Evolutionary conservation across 1,140 invertebrate species (phyloP), one percentile per base, ranked within the genome.

Genomic region (Drosophila sp.): DNA sequence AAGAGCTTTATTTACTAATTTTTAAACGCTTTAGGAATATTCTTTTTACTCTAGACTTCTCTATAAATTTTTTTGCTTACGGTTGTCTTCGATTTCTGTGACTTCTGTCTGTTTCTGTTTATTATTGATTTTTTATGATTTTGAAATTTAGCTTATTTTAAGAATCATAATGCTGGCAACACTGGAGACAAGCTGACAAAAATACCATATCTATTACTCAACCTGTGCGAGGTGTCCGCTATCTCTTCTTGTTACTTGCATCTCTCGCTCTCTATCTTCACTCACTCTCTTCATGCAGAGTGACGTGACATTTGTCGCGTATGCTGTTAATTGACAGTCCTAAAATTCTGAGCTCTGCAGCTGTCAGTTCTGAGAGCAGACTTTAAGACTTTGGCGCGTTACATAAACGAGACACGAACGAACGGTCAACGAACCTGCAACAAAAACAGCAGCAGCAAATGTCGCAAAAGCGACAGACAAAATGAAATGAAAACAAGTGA

Each of bases 291-390:
- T 57, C 16, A 36, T 27, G 48, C 56, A 46, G 69, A 66, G 21
- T 21, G 69, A 76, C 69, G 73, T 76, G 73, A 72, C 73, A 62
- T 58, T 76, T 66, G 69, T 66, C 69, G 69, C 69, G 73, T 72
- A 54, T 53, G 43, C 67, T 70, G 66, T 40, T 70, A 74, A 74
- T 70, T 70, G 65, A 70, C 66, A 59, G 66, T 25, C 53, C 69
- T 65, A 70, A 74, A 70, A 61, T 69, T 70, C 72, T 62, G 56
- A 70, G 65, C 69, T 72, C 58, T 50, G 64, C 64, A 70, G 65
- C 64, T 72, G 59, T 50, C 32, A 27, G 16, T 9, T 9, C 4
- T 21, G 21, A 21, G 14, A 16, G 25, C 43, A 34, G 50, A 53
- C 48, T 72, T 56, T 32, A 25, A 65, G 67, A 65, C 69, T 72